phyloP scores from a whole-genome alignment of 2,797 vertebrate genomes.

The Tiaroga cobitis region DNA sequence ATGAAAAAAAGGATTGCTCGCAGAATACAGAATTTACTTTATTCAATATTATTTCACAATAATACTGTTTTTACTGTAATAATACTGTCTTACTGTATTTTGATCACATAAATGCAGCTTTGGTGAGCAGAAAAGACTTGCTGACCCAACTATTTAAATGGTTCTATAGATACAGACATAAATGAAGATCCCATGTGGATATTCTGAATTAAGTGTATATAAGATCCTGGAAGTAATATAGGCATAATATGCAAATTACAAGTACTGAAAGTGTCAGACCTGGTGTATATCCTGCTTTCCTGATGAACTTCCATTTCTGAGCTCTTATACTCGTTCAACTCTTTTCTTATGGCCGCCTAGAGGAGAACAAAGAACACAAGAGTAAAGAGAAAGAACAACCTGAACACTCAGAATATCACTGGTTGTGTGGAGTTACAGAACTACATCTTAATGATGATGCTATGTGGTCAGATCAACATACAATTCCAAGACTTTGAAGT shows the following conservation, averaged over 20 bases:
- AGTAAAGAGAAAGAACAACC: background rate
- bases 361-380: conserved; percentile 11
- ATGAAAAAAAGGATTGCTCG: background rate
- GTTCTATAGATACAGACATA: background rate
- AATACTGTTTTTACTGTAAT: too few species aligned
- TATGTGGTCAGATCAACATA: background rate
- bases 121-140: too few species aligned
- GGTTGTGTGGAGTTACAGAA: background rate
- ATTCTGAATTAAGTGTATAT: background rate
- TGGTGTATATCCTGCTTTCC: conserved; percentile 92
- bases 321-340: conserved; percentile 97
- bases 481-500: background rate
- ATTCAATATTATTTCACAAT: background rate
- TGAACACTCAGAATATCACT: background rate
- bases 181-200: background rate
- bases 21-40: too few species aligned
- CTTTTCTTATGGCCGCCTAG: conserved; percentile 96
- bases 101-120: too few species aligned
- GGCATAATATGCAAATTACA: background rate
- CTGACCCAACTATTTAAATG: background rate
- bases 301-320: conserved; percentile 97
- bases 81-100: too few species aligned
- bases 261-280: conserved; percentile 71
- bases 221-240: background rate
- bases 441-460: background rate